phyloP scores from a whole-genome alignment of 2,113 vertebrate species.

The Speoplatyrhinus poulsoni region DNA sequence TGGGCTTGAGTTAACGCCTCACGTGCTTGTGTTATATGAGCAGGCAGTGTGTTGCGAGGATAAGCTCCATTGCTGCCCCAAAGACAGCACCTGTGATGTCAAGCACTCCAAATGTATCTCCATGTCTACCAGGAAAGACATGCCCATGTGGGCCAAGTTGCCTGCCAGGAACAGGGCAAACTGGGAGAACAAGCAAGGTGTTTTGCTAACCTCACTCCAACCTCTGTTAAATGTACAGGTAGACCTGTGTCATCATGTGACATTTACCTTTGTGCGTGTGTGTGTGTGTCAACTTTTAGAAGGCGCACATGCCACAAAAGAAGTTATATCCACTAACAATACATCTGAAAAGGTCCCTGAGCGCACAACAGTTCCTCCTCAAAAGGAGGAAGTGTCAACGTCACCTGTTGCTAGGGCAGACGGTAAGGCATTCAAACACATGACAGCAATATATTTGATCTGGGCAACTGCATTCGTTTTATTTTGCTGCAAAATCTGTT shows the following conservation, averaged over 20 bases:
- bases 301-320: slow-evolving; percentile 5
- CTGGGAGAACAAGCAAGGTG: slow-evolving; percentile 69
- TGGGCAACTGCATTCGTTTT: background rate
- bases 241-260: background rate
- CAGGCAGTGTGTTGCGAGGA: slow-evolving; percentile 77
- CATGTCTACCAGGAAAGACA: slow-evolving; percentile 36
- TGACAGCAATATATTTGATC: background rate
- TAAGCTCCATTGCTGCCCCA: slow-evolving; percentile 72
- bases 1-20: background rate
- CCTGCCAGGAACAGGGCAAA: slow-evolving; percentile 63
- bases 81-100: slow-evolving; percentile 61
- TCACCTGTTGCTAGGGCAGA: slow-evolving; percentile 20
- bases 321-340: background rate
- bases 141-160: slow-evolving; percentile 73
- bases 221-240: slow-evolving; percentile 4
- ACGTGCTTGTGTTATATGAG: slow-evolving; percentile 4
- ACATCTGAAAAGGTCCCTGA: slow-evolving; percentile 7
- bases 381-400: background rate
- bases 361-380: slow-evolving; percentile 25
- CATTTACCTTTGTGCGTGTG: background rate
- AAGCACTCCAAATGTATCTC: slow-evolving; percentile 56
- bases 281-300: slow-evolving; percentile 15
- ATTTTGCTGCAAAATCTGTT: background rate
- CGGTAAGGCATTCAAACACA: slow-evolving; percentile 7
- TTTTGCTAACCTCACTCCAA: background rate